These are phyloP conservation scores for Thecophora atra DNA, from an alignment of 2,888 invertebrate species.

Conservation along the genomic window DNA sequence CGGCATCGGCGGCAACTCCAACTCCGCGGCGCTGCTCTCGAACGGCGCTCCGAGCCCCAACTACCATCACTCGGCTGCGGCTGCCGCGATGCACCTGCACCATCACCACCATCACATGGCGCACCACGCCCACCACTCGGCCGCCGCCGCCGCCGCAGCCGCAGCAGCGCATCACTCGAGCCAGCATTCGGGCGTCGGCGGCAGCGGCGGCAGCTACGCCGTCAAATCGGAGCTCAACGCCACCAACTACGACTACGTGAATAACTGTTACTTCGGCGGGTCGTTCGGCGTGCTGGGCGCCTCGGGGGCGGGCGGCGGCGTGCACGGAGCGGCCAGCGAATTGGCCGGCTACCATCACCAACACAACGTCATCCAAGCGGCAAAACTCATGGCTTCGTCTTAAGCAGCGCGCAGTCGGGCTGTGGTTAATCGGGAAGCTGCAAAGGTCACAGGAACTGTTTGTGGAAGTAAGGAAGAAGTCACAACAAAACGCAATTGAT, in stretches of 20 bases:
- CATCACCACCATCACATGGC: slow-evolving; percentile 45
- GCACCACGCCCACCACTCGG: slow-evolving; percentile 48
- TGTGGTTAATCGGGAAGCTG: neutral
- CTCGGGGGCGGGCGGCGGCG: slow-evolving; percentile 49
- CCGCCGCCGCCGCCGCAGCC: slow-evolving; percentile 44
- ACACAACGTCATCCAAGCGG: slow-evolving; percentile 85
- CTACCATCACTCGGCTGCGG: slow-evolving; percentile 51
- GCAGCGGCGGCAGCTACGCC: slow-evolving; percentile 39
- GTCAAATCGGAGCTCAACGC: slow-evolving; percentile 64
- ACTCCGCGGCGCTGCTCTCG: slow-evolving; percentile 42
- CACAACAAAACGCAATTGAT: too few relatives aligned
- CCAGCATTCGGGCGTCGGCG: slow-evolving; percentile 39
- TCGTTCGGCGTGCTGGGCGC: slow-evolving; percentile 59
- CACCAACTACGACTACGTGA: slow-evolving; percentile 66
- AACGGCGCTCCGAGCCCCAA: slow-evolving; percentile 60
- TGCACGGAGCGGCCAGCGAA: slow-evolving; percentile 52
- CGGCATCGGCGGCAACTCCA: slow-evolving; percentile 22
- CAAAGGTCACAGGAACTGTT: too few relatives aligned
- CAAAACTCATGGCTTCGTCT: slow-evolving; percentile 85
- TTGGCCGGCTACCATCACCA: slow-evolving; percentile 79
- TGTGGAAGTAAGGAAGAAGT: too few relatives aligned
- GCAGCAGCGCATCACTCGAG: slow-evolving; percentile 42
- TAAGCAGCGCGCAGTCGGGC: slow-evolving; percentile 65
- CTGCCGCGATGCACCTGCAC: slow-evolving; percentile 46
- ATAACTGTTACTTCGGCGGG: slow-evolving; percentile 65